These are phyloP conservation scores for Palloptera scutellata DNA, from an alignment of 2,888 invertebrate genomes.

Conservation along the genomic window DNA sequence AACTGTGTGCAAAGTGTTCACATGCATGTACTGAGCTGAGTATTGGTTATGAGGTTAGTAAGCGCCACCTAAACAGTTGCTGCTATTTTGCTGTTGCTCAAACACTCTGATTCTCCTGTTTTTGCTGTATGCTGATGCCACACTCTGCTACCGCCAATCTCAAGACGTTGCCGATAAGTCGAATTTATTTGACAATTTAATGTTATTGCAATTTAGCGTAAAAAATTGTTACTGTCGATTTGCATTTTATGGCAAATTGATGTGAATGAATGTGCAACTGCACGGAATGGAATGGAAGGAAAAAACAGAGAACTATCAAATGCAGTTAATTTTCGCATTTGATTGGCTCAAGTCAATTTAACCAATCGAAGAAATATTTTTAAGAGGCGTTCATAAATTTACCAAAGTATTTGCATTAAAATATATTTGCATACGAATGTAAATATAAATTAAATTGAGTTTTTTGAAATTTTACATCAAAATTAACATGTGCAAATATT, in stretches of 20 bases:
- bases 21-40: conserved; percentile 1
- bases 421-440: too few species aligned
- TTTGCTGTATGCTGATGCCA: not conserved
- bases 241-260: conserved; percentile 33
- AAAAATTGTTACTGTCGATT: conserved; percentile 31
- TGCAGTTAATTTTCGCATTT: conserved; percentile 31
- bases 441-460: too few species aligned
- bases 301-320: too few species aligned
- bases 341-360: conserved; percentile 28
- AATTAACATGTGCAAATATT: not conserved
- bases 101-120: not conserved
- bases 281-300: conserved; percentile 2
- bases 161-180: conserved; percentile 36
- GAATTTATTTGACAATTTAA: conserved; percentile 45
- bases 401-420: too few species aligned
- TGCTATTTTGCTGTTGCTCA: not conserved
- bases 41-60: not conserved
- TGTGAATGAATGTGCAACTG: conserved; percentile 19
- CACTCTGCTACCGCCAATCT: not conserved
- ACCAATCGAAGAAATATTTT: conserved; percentile 23
- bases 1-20: not conserved
- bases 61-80: conserved; percentile 25
- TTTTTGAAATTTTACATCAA: not conserved
- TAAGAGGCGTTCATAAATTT: conserved; percentile 7
- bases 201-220: conserved; percentile 39